Base-by-base conservation (phyloP, 2,888 invertebrate species). In the Diarsia rubi region DNA sequence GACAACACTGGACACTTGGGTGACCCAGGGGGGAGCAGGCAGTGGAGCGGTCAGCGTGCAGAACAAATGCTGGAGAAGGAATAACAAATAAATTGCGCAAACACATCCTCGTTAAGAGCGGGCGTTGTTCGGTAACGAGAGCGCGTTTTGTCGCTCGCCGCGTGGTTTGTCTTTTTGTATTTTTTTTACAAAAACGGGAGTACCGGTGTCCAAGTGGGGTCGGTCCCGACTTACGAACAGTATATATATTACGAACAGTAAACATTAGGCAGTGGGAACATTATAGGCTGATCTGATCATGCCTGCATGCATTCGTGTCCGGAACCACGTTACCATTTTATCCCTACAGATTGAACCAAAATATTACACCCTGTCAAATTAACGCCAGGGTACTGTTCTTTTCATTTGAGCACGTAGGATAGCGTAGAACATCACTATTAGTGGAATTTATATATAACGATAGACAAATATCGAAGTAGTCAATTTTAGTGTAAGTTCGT, bases 361-460 rank as follows among this genome's bases (percentile, higher is more conserved):
- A n/a, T n/a, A n/a, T n/a, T n/a, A n/a, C n/a, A n/a, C n/a, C n/a
- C n/a, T 47, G 57, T 27, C 57, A 27, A 3, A 24, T 47, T 24
- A 24, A 47, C 6, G 0, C 16, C 3, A 0, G 11, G 21, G 8
- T 70, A 21, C 16, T 27, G n/a, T 24, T 31, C 2, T 60, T 60
- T 79, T 4, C 5, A 37, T 45, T 57, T 9, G 0, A 75, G 52
- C 82, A 84, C 85, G 1, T 69, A 81, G 8, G 0, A 0, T 64
- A 49, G 63, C 67, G 2, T 69, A 69, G 45, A 3, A 47, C 19
- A 62, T 71, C 71, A 84, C 64, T 68, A 11, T 44, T 83, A 57
- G 64, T 42, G 21, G n/a, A 72, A 54, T 21, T 71, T 66, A 77
- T 1, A 24, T 14, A 11, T 81, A 66, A 19, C 6, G 3, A 8